Percentiles rank a stretch among this genome's conserved stretches.
phyloP scores from a whole-genome alignment of 2,113 vertebrate species.

The Tyrannus savana region DNA sequence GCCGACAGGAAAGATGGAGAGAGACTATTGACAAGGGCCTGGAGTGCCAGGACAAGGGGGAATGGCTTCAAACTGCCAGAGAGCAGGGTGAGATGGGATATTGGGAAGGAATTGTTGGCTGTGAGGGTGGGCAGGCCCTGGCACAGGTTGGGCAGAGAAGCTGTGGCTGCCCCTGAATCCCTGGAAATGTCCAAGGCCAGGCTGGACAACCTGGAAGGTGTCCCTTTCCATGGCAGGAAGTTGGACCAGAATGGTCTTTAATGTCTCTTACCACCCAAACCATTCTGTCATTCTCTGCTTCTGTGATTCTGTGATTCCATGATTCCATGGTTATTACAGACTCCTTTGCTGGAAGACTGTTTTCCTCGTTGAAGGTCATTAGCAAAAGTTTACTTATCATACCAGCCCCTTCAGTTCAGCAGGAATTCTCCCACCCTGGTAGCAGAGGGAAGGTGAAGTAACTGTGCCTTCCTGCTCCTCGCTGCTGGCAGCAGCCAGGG shows the following conservation, averaged over 20 bases:
- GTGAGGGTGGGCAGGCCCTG: neutral
- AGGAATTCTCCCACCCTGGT: neutral
- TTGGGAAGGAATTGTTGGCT: neutral
- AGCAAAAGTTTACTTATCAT: neutral
- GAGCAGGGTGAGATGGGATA: neutral
- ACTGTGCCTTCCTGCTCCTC: neutral
- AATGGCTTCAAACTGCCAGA: neutral
- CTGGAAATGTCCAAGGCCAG: neutral
- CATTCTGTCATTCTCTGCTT: neutral
- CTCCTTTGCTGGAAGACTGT: neutral
- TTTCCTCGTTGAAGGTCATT: neutral
- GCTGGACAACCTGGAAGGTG: neutral
- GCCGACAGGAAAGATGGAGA: neutral
- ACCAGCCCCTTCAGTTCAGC: rapidly evolving
- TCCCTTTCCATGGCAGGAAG: neutral
- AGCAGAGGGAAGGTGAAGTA: neutral
- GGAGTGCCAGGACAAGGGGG: neutral
- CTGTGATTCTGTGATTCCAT: no score
- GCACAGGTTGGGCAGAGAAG: neutral
- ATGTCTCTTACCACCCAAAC: neutral
- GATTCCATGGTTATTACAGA: neutral
- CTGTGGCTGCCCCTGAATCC: neutral
- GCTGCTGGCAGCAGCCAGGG: neutral
- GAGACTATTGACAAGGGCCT: neutral
- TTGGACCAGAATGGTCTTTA: neutral